A percentile compares a stretch with the other conserved stretches of the same genome.
Conservation (phyloP, 2,888 invertebrate genomes). For the Agrochola circellaris region DNA sequence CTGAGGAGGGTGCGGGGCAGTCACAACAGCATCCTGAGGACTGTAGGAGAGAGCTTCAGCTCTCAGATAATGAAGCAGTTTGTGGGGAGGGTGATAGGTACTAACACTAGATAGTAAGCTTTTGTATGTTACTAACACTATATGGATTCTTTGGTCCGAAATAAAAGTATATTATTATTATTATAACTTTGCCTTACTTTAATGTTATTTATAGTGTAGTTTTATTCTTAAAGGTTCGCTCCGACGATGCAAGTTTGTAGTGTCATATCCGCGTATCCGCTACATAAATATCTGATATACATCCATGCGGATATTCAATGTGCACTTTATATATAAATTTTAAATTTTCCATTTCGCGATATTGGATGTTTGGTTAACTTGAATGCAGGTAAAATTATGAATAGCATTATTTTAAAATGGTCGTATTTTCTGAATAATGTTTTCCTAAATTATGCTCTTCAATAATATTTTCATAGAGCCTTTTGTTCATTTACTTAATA, state of each 20-base stretch:
- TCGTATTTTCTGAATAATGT: slow-evolving; percentile 8
- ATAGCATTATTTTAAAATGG: not conserved
- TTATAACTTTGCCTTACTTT: not conserved
- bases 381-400: not conserved
- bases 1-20: too few relatives aligned
- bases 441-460: not conserved
- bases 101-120: too few relatives aligned
- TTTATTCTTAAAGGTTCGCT: not conserved
- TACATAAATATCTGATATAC: not conserved
- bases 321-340: slow-evolving; percentile 1
- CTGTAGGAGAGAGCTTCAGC: too few relatives aligned
- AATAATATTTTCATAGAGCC: slow-evolving; percentile 11
- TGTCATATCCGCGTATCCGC: not conserved
- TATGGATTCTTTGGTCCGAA: too few relatives aligned
- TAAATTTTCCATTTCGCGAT: not conserved
- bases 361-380: not conserved
- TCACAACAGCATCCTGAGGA: too few relatives aligned
- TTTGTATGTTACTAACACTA: too few relatives aligned
- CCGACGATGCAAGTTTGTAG: not conserved
- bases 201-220: not conserved
- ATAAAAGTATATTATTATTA: too few relatives aligned
- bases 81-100: too few relatives aligned
- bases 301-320: not conserved
- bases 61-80: too few relatives aligned
- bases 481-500: slow-evolving; percentile 3